Conservation (phyloP, 2,888 invertebrate genomes). For the Lymantria monacha region DNA sequence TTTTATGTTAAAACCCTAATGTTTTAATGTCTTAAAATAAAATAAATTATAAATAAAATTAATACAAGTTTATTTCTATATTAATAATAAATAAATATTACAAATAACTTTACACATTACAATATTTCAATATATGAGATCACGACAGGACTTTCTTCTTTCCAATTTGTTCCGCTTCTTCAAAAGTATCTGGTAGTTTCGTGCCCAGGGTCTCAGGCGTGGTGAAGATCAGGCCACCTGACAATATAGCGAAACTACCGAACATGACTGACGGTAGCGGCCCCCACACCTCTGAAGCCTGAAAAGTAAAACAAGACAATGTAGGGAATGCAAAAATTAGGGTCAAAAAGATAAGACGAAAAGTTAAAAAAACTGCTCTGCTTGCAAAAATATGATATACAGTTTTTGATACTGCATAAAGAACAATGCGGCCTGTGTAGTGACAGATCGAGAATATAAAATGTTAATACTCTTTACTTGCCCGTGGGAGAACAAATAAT, state of each 20-base stretch:
- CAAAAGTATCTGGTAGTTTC: slow-evolving; percentile 81
- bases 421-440: too few species aligned
- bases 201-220: slow-evolving; percentile 79
- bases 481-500: too few species aligned
- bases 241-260: slow-evolving; percentile 76
- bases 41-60: too few species aligned
- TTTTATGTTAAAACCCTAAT: too few species aligned
- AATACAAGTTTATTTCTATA: too few species aligned
- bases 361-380: too few species aligned
- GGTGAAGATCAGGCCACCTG: slow-evolving; percentile 58
- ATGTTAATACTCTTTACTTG: too few species aligned
- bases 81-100: background rate
- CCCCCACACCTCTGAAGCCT: slow-evolving; percentile 57
- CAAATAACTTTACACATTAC: background rate
- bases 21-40: too few species aligned
- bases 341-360: background rate
- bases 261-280: slow-evolving; percentile 80
- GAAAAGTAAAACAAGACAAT: slow-evolving; percentile 4
- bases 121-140: slow-evolving; percentile 24
- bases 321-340: background rate
- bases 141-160: slow-evolving; percentile 27
- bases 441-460: too few species aligned
- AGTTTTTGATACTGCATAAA: too few species aligned
- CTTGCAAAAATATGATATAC: too few species aligned
- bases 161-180: slow-evolving; percentile 74